These are phyloP conservation scores for Austrofundulus limnaeus DNA, from an alignment of 2,113 vertebrate species.

Conservation along the genomic window DNA sequence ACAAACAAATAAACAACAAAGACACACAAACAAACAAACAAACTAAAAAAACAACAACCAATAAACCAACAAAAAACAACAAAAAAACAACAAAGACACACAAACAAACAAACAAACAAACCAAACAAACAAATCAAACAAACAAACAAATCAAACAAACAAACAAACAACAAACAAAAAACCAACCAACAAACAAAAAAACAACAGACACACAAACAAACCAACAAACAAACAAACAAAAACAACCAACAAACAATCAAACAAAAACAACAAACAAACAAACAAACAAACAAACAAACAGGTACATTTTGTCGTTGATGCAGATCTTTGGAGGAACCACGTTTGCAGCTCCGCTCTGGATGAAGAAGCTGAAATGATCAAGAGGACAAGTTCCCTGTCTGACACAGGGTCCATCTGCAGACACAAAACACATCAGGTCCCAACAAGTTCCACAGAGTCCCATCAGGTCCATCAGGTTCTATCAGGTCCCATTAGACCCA, in stretches of 20 bases:
- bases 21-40: no score
- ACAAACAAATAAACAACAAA: neutral
- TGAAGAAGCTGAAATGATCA: slow-evolving; percentile 87
- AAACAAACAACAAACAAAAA: no score
- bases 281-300: neutral
- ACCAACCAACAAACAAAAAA: no score
- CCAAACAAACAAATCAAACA: neutral
- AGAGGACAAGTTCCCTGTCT: slow-evolving; percentile 78
- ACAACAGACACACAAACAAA: neutral
- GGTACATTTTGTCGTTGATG: slow-evolving; percentile 84
- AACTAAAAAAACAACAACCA: neutral
- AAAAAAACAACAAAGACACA: neutral
- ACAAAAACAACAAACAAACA: neutral
- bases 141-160: no score
- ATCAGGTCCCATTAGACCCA: no score
- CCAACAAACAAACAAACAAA: neutral
- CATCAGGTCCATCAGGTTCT: neutral
- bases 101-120: no score
- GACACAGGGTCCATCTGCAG: slow-evolving; percentile 65
- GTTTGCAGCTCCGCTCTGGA: slow-evolving; percentile 89
- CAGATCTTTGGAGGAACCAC: slow-evolving; percentile 88
- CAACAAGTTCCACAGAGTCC: neutral
- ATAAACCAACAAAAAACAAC: neutral
- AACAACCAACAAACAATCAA: neutral
- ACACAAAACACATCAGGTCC: neutral